Percentiles rank a stretch among this genome's conserved stretches.
Conservation (phyloP, 2,888 invertebrate genomes). For the Steromphala cineraria region DNA sequence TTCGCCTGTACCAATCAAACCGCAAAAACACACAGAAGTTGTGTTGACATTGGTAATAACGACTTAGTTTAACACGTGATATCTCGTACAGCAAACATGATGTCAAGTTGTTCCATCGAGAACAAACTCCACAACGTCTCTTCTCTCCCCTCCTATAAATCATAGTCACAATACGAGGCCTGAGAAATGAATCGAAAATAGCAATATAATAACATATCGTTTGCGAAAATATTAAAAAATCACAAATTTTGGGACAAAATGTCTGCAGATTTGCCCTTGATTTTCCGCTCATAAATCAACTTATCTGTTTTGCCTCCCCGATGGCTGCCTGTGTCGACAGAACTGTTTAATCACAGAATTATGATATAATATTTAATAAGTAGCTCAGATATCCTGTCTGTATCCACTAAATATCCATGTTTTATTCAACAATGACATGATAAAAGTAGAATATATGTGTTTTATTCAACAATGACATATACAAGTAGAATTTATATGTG, state of each 20-base stretch:
- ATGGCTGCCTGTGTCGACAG: too few relatives aligned
- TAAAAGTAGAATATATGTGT: too few relatives aligned
- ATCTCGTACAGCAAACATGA: background rate
- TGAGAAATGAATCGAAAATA: constrained; percentile 8
- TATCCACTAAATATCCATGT: too few relatives aligned
- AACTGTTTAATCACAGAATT: too few relatives aligned
- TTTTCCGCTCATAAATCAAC: background rate
- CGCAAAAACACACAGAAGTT: background rate
- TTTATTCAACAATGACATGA: too few relatives aligned
- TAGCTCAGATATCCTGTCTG: too few relatives aligned
- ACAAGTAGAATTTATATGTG: too few relatives aligned
- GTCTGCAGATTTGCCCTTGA: background rate
- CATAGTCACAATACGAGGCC: background rate
- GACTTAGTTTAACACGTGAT: background rate
- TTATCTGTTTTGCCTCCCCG: background rate
- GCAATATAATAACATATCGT: background rate
- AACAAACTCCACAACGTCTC: background rate
- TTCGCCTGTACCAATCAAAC: background rate
- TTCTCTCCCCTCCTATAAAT: background rate
- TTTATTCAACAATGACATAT: too few relatives aligned
- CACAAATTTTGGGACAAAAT: background rate
- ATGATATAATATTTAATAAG: too few relatives aligned
- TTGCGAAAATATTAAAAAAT: background rate
- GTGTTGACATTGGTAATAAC: background rate
- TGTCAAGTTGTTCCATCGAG: background rate